These are phyloP conservation scores for Diaphora mendica DNA, from an alignment of 2,888 invertebrate genomes.

Conservation along the genomic window DNA sequence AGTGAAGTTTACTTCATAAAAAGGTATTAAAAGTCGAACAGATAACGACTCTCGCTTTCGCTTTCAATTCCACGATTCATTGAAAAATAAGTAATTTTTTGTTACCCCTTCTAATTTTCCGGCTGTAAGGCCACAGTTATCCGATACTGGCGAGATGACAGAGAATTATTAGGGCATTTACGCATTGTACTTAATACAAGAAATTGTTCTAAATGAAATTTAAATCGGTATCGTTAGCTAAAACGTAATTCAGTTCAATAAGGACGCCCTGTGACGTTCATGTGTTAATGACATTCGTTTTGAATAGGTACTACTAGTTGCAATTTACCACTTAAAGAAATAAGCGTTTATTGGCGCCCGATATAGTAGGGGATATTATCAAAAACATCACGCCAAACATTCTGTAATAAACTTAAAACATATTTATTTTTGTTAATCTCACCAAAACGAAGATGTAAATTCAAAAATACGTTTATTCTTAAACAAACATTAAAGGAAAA, in stretches of 20 bases:
- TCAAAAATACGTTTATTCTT: not conserved
- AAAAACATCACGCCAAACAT: too few relatives aligned
- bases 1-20: conserved; percentile 14
- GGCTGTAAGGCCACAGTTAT: conserved; percentile 44
- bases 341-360: not conserved
- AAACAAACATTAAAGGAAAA: not conserved
- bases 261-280: not conserved
- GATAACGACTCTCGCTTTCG: conserved; percentile 40
- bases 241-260: not conserved
- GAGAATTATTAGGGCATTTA: conserved; percentile 15
- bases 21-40: conserved; percentile 44
- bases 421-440: not conserved
- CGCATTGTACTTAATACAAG: not conserved
- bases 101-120: conserved; percentile 61
- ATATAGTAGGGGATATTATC: not conserved
- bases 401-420: not conserved
- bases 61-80: conserved; percentile 60
- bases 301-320: not conserved
- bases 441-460: not conserved
- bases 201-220: not conserved
- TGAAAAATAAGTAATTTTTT: conserved; percentile 54
- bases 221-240: not conserved
- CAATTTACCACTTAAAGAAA: not conserved
- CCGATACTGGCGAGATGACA: conserved; percentile 37
- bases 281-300: not conserved